These are phyloP conservation scores for Tachina fera DNA, from an alignment of 2,888 invertebrate species.

Conservation along the genomic window DNA sequence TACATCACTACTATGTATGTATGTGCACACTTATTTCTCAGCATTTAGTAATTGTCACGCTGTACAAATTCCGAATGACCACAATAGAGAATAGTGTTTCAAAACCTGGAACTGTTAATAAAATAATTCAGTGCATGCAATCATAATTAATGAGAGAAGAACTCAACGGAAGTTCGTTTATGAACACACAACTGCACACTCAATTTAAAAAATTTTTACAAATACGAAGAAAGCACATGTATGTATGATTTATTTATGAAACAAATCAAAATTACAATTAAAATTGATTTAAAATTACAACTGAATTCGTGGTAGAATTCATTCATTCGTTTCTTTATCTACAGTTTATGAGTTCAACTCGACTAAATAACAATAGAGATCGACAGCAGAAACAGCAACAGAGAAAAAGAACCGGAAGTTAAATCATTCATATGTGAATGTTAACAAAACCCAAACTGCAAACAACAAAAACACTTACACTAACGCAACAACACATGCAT, in stretches of 20 bases:
- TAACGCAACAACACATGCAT: background rate
- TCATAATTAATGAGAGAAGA: constrained; percentile 31
- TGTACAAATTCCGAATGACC: constrained; percentile 1
- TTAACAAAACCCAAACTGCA: constrained; percentile 29
- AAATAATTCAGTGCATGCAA: constrained; percentile 17
- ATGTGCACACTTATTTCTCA: background rate
- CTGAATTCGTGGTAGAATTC: constrained; percentile 54
- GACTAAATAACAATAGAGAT: background rate
- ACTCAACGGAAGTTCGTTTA: constrained; percentile 54
- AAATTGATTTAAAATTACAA: constrained; percentile 17
- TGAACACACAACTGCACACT: background rate
- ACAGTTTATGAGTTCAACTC: constrained; percentile 30
- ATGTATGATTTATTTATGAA: background rate
- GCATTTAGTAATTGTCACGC: constrained; percentile 6
- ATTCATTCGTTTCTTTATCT: constrained; percentile 23
- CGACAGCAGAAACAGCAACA: background rate
- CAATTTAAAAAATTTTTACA: background rate
- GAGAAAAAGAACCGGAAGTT: constrained; percentile 57
- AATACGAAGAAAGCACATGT: constrained; percentile 16
- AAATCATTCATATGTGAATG: constrained; percentile 69
- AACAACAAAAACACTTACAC: background rate
- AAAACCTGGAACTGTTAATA: background rate
- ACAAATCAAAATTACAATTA: constrained; percentile 9
- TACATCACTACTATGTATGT: too few species aligned
- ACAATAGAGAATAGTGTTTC: background rate